Percentiles rank a stretch among this genome's conserved stretches.
These are phyloP conservation scores for Elysia crispata DNA, from an alignment of 2,888 invertebrate species.

Conservation along the genomic window DNA sequence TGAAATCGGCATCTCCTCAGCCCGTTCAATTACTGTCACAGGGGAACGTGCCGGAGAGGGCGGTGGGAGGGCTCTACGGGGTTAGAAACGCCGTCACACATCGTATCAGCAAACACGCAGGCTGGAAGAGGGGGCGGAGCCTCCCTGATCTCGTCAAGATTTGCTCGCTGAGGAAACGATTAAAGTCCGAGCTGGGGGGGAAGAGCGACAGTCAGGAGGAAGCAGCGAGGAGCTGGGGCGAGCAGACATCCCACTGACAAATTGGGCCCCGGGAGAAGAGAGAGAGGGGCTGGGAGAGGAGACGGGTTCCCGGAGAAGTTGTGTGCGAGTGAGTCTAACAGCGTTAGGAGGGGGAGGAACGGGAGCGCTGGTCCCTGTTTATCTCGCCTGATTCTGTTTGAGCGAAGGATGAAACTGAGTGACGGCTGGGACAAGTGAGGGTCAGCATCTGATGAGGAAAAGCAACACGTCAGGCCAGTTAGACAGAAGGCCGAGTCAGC, in stretches of 20 bases:
- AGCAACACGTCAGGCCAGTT: no score
- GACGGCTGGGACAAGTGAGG: slow-evolving; percentile 43
- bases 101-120: slow-evolving; percentile 42
- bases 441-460: slow-evolving; percentile 44
- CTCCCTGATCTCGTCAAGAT: background rate
- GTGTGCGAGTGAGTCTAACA: background rate
- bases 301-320: background rate
- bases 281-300: background rate
- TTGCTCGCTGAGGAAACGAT: slow-evolving; percentile 42
- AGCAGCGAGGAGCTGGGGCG: background rate
- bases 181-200: slow-evolving; percentile 10
- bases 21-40: slow-evolving; percentile 49
- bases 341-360: no score
- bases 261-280: slow-evolving; percentile 31
- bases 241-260: no score
- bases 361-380: no score
- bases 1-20: slow-evolving; percentile 54
- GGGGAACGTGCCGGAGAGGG: slow-evolving; percentile 30
- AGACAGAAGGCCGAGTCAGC: slow-evolving; percentile 23
- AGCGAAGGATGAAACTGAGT: slow-evolving; percentile 29
- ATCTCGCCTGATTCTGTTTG: background rate
- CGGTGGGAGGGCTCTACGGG: slow-evolving; percentile 44
- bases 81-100: slow-evolving; percentile 40
- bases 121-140: slow-evolving; percentile 26
- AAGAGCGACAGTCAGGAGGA: slow-evolving; percentile 22